phyloP scores from a whole-genome alignment of 1,140 invertebrate species.

The Littorina saxatilis region DNA sequence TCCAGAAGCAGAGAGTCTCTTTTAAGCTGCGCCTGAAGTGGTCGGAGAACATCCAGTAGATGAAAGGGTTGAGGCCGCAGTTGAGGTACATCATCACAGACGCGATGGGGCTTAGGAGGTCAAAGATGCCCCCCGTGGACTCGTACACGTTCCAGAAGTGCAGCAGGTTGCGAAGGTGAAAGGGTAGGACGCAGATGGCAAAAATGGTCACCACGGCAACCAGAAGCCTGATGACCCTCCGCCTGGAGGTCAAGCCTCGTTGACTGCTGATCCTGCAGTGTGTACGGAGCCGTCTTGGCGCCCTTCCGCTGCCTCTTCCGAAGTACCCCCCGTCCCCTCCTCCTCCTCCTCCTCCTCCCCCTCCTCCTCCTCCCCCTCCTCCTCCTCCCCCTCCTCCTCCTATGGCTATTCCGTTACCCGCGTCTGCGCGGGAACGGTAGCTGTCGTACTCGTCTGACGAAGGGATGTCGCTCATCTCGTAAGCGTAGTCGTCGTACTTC shows the following conservation, averaged over 20 bases:
- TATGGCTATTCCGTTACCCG: background rate
- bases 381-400: background rate
- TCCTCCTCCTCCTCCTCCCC: background rate
- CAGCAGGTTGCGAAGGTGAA: constrained; percentile 89
- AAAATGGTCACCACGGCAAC: constrained; percentile 89
- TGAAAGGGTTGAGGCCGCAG: constrained; percentile 88
- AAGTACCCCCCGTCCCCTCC: background rate
- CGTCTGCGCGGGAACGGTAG: background rate
- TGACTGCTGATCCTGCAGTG: constrained; percentile 43
- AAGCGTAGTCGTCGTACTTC: constrained; percentile 11
- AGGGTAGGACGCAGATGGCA: constrained; percentile 89
- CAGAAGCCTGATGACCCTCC: constrained; percentile 82
- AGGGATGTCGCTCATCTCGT: constrained; percentile 15
- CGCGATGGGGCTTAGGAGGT: constrained; percentile 87
- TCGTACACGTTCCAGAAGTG: constrained; percentile 74
- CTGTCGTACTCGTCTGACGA: constrained; percentile 28
- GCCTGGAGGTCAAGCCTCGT: constrained; percentile 66
- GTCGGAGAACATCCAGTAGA: constrained; percentile 89
- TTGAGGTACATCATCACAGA: constrained; percentile 90
- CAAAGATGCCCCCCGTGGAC: constrained; percentile 81
- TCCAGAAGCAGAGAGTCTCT: constrained; percentile 47
- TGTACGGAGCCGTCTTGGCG: constrained; percentile 24
- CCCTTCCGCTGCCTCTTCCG: background rate
- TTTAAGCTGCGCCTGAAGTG: constrained; percentile 76
- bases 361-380: background rate